Conservation (phyloP, 2,888 invertebrate genomes). For the Bibio marci region DNA sequence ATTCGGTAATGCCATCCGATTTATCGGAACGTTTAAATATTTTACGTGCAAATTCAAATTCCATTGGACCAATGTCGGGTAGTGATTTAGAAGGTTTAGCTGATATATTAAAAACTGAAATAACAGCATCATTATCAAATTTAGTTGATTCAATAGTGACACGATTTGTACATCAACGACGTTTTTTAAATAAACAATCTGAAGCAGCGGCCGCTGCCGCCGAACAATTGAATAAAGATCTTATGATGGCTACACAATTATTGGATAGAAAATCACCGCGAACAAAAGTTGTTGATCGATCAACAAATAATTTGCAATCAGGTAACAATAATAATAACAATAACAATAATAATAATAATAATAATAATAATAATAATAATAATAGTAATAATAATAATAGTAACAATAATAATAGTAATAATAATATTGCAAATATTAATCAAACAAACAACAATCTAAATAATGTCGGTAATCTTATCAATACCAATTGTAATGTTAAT, state of each 20-base stretch:
- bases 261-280: conserved; percentile 72
- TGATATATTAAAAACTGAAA: conserved; percentile 81
- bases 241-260: conserved; percentile 63
- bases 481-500: no score
- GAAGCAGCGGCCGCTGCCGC: conserved; percentile 65
- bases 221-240: conserved; percentile 71
- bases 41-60: conserved; percentile 49
- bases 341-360: conserved; percentile 18
- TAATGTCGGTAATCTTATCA: conserved; percentile 9
- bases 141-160: conserved; percentile 79
- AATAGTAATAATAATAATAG: conserved; percentile 1
- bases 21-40: conserved; percentile 62
- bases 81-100: conserved; percentile 76
- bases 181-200: conserved; percentile 56
- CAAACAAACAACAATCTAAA: neutral
- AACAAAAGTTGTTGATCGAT: conserved; percentile 26
- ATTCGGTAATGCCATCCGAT: conserved; percentile 41
- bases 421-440: neutral
- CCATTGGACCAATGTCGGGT: conserved; percentile 49
- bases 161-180: conserved; percentile 65
- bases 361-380: conserved; percentile 4
- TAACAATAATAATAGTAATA: neutral
- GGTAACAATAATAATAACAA: conserved; percentile 28
- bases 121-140: conserved; percentile 64
- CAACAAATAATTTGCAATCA: conserved; percentile 8